Base-by-base conservation (phyloP, 1,140 invertebrate species). In the Bombus confusus region DNA sequence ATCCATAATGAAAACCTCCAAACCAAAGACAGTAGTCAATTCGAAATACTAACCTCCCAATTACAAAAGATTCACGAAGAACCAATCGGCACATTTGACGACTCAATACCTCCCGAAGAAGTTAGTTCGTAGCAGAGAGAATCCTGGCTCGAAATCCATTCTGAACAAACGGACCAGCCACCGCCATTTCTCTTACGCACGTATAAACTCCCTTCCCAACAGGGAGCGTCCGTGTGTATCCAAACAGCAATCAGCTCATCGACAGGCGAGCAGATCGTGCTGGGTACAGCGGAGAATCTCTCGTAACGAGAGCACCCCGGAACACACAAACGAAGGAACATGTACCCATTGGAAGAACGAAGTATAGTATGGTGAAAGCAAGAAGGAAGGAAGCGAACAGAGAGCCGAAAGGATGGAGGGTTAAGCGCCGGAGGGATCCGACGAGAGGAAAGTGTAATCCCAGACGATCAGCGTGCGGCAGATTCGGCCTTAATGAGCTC, bases 401-500 rank as follows among this genome's bases (percentile, higher is more conserved):
- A 73, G 79, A 69, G 79, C 73, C 57, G 76, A 79, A 85, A 77
- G 83, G 83, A 79, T 66, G 86, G 89, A 91, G 91, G 89, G 88
- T 91, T 93, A 93, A 91, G 90, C 83, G 90, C 88, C 83, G 89
- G 90, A 91, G 85, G 90, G 86, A 85, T 89, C 82, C 71, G 57
- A 72, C 76, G 71, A 88, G 81, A 92, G 92, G 86, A 92, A 93
- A 92, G 93, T 92, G 90, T 94, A 94, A 94, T 94, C 92, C 93
- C 87, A 92, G 86, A 90, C 94, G 93, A 94, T 94, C 93, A 93
- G 92, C 88, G 92, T 91, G 93, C 93, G 92, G 93, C 92, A 93
- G 92, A 94, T 94, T 94, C 92, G 90, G 91, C 91, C 92, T 93
- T 95, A 95, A 94, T 95, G 94, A 94, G 93, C 92, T 93, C 88